These are phyloP conservation scores for Hyla sarda DNA, from an alignment of 2,113 vertebrate genomes.

Conservation along the genomic window DNA sequence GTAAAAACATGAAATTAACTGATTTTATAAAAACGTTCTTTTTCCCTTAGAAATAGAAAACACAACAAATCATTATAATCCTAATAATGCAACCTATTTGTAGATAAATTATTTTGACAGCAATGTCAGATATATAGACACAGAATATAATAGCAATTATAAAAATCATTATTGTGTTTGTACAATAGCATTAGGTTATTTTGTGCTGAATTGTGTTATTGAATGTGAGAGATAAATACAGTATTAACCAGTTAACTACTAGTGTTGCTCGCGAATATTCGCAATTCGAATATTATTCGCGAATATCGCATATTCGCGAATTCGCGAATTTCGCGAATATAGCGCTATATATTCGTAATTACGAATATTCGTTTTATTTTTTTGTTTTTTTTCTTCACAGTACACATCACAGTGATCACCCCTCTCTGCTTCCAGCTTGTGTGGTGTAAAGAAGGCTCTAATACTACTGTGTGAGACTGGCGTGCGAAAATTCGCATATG, in stretches of 20 bases:
- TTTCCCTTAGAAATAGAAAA: neutral
- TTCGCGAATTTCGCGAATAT: too few relatives aligned
- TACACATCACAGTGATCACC: too few relatives aligned
- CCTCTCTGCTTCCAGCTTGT: too few relatives aligned
- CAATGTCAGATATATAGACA: neutral
- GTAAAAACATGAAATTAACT: neutral
- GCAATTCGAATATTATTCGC: too few relatives aligned
- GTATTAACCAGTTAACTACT: neutral
- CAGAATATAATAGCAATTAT: neutral
- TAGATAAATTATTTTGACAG: neutral
- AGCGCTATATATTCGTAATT: too few relatives aligned
- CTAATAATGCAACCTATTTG: neutral
- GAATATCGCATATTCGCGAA: too few relatives aligned
- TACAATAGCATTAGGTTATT: neutral
- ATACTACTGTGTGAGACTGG: too few relatives aligned
- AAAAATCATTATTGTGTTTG: neutral
- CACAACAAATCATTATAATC: neutral
- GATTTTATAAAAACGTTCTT: constrained; percentile 26
- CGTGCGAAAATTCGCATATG: too few relatives aligned
- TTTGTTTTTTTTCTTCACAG: too few relatives aligned
- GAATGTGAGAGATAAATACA: neutral
- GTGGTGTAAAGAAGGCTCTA: too few relatives aligned
- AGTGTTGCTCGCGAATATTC: too few relatives aligned
- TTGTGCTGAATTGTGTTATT: neutral
- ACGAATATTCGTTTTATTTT: too few relatives aligned